Percentiles rank a stretch among this genome's conserved stretches.
Evolutionary conservation across 2,888 invertebrate genomes (phyloP).

Genomic region (Cephus nigrinus): DNA sequence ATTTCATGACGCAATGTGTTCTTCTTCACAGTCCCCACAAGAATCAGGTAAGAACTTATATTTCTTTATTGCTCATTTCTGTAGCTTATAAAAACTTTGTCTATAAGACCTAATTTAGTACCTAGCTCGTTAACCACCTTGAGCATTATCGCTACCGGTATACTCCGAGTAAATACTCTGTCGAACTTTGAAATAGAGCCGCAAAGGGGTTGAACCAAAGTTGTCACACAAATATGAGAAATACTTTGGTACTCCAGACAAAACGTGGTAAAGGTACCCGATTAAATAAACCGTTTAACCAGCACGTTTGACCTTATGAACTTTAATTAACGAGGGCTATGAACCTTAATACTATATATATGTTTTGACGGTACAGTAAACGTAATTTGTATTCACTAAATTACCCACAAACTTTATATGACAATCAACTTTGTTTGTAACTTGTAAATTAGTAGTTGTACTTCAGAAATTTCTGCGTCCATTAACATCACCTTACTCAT

Average conservation of each 20-base stretch:
- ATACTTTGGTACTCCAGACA: not conserved
- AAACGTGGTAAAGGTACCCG: not conserved
- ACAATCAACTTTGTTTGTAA: not conserved
- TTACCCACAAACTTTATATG: not conserved
- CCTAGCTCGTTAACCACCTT: not conserved
- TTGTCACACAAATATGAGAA: not conserved
- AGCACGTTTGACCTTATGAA: not conserved
- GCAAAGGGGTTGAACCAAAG: not conserved
- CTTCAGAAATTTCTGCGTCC: not conserved
- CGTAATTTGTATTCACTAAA: not conserved
- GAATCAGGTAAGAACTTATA: constrained; percentile 81
- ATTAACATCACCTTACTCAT: not conserved
- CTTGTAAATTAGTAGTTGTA: not conserved
- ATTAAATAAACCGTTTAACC: too few species aligned
- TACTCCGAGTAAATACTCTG: too few species aligned
- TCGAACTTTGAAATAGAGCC: too few species aligned
- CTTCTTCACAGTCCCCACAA: constrained; percentile 94
- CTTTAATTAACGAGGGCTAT: not conserved
- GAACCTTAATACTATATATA: not conserved
- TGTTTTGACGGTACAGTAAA: not conserved
- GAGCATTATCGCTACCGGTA: too few species aligned
- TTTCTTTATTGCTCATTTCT: constrained; percentile 11
- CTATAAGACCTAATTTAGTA: not conserved
- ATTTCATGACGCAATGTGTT: constrained; percentile 92
- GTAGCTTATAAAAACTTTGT: not conserved